phyloP scores from a whole-genome alignment of 37 sponge, comb jelly and placozoan species.

The Halisarca cf. caerulea region DNA sequence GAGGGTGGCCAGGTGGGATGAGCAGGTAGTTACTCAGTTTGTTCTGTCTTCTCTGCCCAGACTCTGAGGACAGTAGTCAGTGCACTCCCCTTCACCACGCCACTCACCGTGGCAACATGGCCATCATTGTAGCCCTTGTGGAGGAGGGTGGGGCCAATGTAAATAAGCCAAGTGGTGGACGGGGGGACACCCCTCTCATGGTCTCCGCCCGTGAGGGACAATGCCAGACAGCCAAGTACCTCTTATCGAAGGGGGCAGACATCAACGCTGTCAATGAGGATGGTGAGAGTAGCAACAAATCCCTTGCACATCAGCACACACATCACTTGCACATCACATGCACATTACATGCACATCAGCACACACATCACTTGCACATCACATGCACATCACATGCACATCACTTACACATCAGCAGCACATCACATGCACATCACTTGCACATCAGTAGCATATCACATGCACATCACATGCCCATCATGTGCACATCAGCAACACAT shows the following conservation, averaged over 20 bases:
- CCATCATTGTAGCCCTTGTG: slow-evolving; percentile 77
- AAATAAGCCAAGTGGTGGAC: slow-evolving; percentile 67
- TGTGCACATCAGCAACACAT: too few relatives aligned
- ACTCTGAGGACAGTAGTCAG: slow-evolving; percentile 22
- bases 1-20: too few relatives aligned
- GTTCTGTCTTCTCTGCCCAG: background rate
- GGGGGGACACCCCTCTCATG: slow-evolving; percentile 83
- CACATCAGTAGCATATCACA: too few relatives aligned
- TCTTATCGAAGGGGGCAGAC: slow-evolving; percentile 77
- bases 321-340: too few relatives aligned
- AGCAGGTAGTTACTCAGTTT: too few relatives aligned
- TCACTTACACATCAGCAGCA: too few relatives aligned
- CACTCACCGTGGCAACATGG: slow-evolving; percentile 61
- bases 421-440: too few relatives aligned
- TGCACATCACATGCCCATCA: too few relatives aligned
- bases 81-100: slow-evolving; percentile 78
- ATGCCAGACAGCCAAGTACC: slow-evolving; percentile 55
- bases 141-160: slow-evolving; percentile 83
- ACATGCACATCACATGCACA: too few relatives aligned
- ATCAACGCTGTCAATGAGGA: slow-evolving; percentile 65
- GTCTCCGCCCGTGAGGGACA: slow-evolving; percentile 73
- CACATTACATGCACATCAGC: too few relatives aligned
- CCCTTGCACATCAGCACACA: background rate
- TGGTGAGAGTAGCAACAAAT: slow-evolving; percentile 41
- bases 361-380: too few relatives aligned